A percentile compares a stretch with the other conserved stretches of the same genome.
Evolutionary conservation across 2,113 vertebrate genomes (phyloP).

Genomic region (cat (Felis catus)): F.catus_Fca126_mat1.0 CM031419.1:57012001-57012500

Average conservation of each 20-base stretch:
- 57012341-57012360: background rate
- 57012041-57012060: no score
- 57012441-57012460: background rate
- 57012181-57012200: background rate
- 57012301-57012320: background rate
- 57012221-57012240: background rate
- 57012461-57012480: background rate
- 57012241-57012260: background rate
- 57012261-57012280: background rate
- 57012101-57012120: background rate
- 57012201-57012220: background rate
- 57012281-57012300: background rate
- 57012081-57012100: background rate
- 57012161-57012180: background rate
- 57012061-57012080: background rate
- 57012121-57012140: background rate
- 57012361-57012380: background rate
- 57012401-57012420: background rate
- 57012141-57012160: background rate
- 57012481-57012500: background rate
- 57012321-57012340: background rate
- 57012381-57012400: background rate
- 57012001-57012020: no score
- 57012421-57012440: background rate
- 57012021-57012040: no score